Base-by-base conservation (phyloP, 2,888 invertebrate genomes). In the Alitta virens region DNA sequence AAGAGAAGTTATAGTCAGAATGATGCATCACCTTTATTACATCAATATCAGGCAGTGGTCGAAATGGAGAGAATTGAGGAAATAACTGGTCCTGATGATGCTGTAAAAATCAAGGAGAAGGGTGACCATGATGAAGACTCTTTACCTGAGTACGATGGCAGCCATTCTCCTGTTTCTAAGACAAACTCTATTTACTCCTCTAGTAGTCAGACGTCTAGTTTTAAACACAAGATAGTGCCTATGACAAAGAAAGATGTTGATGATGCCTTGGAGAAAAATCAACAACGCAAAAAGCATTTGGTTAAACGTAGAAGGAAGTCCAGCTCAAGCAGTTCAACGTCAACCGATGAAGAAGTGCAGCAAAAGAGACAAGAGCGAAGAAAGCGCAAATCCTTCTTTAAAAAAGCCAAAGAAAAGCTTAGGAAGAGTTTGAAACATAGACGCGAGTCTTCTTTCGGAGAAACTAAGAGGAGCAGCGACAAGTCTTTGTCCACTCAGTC, bases 341-440 rank as follows among this genome's bases (percentile, higher is more conserved):
- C 66, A 27, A 68, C 70, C 0, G 70, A 70, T 50, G 69, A 68
- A 55, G 69, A 70, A 38, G 63, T 64, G 38, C 49, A 60, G n/a
- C 65, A 70, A 46, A 56, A 57, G 7, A 64, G 69, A 46, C 55
- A 69, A 7, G 43, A 68, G 14, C 51, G 55, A 12, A 58, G 69
- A 16, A 66, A 68, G 63, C 70, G 70, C 60, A 71, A 71, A 56
- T 65, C 63, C 24, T 55, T 66, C 59, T 70, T 71, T 49, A 57
- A 65, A 25, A 54, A 67, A 46, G 69, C 69, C 18, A 56, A 65
- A 21, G 71, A 71, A 50, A 49, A 69, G 14, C 60, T 71, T 33
- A 63, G 65, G 24, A 65, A 68, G 55, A 70, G 69, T 49, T 70
- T 71, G 51, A 40, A 33, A 33, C 33, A 33, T 12, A 33, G 33